Evolutionary conservation across 2,888 invertebrate species (phyloP), one percentile per base, ranked within the genome.

Genomic region (Drosophila kuntzei): DNA sequence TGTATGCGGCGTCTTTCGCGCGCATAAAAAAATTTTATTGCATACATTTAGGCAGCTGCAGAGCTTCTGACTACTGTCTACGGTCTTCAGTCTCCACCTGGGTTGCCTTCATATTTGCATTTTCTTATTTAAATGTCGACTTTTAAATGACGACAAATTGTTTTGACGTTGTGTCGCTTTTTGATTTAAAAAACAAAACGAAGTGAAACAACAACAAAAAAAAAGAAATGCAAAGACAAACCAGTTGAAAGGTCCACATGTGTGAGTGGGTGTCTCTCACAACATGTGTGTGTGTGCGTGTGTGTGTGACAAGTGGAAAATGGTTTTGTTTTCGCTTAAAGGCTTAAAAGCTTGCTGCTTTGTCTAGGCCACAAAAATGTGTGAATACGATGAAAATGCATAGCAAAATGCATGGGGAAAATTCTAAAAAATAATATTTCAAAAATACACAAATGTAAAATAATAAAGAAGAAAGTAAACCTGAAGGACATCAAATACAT

Each of bases 141-240:
- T 86, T 80, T 86, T 88, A 86, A 86, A 88, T 84, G 86, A 86
- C 86, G 86, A 86, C 86, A 86, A 86, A 86, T 86, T 86, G 86
- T 86, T 88, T 86, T 86, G 86, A 86, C 86, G 86, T 88, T 84
- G 79, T 88, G 84, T 88, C 79, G 86, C 86, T 82, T 88, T 88
- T 80, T 88, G 86, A 81, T 86, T 86, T 88, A 76, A 68, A 80
- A 82, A 70, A 88, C 63, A 71, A 68, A 53, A 49, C 32, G 16
- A 55, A 12, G 22, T 27, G 9, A 81, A 69, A 84, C 58, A 71
- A 68, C n/a, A 53, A 44, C 14, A 16, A 12, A 34, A 18, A 53
- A 37, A 58, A 54, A 34, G 27, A 58, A 37, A 39, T 46, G 41
- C 41, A 62, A 65, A 74, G 65, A 69, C 68, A 67, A 58, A 75